Percentiles rank a stretch among this genome's conserved stretches.
phyloP scores from a whole-genome alignment of 2,797 vertebrate species.

The Pagetopsis macropterus region DNA sequence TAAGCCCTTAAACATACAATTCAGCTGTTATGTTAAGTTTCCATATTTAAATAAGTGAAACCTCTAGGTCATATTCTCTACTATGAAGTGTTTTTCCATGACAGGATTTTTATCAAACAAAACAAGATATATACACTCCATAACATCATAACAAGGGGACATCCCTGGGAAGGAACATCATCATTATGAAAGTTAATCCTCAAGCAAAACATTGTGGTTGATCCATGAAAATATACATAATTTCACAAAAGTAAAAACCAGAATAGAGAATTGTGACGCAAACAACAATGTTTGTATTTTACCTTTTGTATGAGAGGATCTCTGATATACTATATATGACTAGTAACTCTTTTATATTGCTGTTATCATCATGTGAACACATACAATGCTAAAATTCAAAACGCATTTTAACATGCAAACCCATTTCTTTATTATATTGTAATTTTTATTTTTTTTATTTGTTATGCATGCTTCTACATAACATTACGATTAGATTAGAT shows the following conservation, averaged over 20 bases:
- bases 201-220: background rate
- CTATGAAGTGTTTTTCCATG: background rate
- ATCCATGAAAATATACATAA: background rate
- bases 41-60: too few species aligned
- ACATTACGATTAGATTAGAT: too few species aligned
- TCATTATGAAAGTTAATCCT: background rate
- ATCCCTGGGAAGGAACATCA: background rate
- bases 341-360: too few species aligned
- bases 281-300: background rate
- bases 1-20: background rate
- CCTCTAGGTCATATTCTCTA: too few species aligned
- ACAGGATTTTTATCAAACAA: background rate
- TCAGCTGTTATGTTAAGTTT: too few species aligned
- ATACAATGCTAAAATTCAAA: too few species aligned
- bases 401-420: slow-evolving; percentile 7
- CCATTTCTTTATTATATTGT: too few species aligned
- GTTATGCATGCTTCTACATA: too few species aligned
- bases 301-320: background rate
- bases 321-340: background rate
- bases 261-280: background rate
- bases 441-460: too few species aligned
- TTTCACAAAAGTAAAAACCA: slow-evolving; percentile 7
- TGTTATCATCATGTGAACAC: too few species aligned
- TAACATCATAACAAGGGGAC: background rate
- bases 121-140: background rate